Conservation (phyloP, 1,140 invertebrate genomes). For the Aplysia californica region DNA sequence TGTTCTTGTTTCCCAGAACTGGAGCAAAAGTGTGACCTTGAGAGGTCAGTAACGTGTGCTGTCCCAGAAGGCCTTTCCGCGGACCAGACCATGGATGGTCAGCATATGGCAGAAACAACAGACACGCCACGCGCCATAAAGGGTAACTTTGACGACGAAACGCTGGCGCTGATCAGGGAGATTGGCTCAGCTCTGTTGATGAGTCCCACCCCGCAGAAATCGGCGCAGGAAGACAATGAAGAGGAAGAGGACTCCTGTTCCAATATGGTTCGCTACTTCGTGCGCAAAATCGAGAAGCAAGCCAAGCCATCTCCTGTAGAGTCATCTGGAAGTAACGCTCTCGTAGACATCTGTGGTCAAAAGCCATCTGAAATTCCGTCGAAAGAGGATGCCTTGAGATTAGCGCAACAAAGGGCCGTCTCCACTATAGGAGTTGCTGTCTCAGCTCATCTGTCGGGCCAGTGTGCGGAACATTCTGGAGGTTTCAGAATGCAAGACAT, state of each 20-base stretch:
- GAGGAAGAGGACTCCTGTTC: slow-evolving; percentile 28
- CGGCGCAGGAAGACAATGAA: slow-evolving; percentile 28
- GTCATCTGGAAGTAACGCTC: slow-evolving; percentile 31
- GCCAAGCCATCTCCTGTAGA: slow-evolving; percentile 23
- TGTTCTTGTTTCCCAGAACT: too few species aligned
- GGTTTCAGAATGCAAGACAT: background rate
- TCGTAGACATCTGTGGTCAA: background rate
- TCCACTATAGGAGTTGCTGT: slow-evolving; percentile 15
- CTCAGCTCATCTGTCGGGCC: too few species aligned
- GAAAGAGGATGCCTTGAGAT: background rate
- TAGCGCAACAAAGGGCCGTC: slow-evolving; percentile 2
- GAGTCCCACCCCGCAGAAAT: slow-evolving; percentile 40
- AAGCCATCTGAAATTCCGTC: background rate
- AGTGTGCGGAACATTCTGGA: background rate
- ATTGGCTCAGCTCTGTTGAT: slow-evolving; percentile 54
- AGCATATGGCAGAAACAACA: background rate
- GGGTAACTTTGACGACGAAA: slow-evolving; percentile 42
- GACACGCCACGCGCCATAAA: too few species aligned
- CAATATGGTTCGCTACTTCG: slow-evolving; percentile 48
- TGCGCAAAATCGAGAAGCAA: slow-evolving; percentile 51
- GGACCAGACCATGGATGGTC: background rate
- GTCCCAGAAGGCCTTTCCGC: too few species aligned
- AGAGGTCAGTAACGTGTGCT: too few species aligned
- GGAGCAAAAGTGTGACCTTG: too few species aligned
- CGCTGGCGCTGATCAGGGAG: slow-evolving; percentile 51